These are phyloP conservation scores for Chlorodrepanis virens DNA, from an alignment of 2,113 vertebrate species.

Conservation along the genomic window DNA sequence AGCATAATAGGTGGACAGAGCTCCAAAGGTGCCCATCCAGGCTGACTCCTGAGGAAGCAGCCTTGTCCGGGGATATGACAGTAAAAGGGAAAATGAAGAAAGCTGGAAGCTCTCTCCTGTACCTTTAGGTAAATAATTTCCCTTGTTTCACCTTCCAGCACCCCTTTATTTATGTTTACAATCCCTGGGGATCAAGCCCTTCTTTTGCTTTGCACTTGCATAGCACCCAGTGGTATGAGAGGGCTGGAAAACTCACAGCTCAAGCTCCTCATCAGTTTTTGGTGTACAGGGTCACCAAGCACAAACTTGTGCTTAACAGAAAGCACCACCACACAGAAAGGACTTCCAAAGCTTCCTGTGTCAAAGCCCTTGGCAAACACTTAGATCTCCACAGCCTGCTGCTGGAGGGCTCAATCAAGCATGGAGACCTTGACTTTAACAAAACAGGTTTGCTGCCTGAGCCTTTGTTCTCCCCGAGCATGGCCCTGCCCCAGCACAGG, in stretches of 20 bases:
- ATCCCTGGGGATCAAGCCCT: background rate
- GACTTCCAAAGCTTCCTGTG: background rate
- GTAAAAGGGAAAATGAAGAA: background rate
- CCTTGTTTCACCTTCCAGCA: background rate
- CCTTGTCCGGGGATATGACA: background rate
- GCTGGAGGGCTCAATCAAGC: background rate
- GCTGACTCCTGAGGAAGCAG: background rate
- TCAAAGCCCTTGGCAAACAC: background rate
- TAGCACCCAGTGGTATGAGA: background rate
- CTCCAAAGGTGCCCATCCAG: background rate
- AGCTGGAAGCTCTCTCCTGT: background rate
- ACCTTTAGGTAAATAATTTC: background rate
- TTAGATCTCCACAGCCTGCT: background rate
- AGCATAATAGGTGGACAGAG: background rate
- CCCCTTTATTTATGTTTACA: background rate
- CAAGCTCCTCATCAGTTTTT: background rate
- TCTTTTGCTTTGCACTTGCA: background rate
- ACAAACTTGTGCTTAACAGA: background rate
- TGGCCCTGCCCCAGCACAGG: background rate
- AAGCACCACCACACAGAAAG: background rate
- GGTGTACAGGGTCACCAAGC: background rate
- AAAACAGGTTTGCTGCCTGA: background rate
- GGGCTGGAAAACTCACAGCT: background rate
- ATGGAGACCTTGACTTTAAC: background rate
- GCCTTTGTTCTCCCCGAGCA: background rate